Evolutionary conservation across 2,113 vertebrate genomes (phyloP), one percentile per base, ranked within the genome.

Genomic region (Lates calcarifer): DNA sequence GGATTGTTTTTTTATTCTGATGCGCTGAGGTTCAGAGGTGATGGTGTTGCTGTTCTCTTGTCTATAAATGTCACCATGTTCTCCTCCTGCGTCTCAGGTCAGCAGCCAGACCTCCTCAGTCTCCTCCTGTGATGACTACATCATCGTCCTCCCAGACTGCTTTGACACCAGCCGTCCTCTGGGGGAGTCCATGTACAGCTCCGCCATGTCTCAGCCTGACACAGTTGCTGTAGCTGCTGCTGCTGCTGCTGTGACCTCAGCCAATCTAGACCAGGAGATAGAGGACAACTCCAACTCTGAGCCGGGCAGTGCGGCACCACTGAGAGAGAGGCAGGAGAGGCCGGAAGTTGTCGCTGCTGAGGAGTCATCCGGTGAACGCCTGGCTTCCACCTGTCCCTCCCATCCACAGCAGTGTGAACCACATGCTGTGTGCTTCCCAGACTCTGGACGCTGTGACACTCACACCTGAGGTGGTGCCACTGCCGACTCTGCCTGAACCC

Each of bases 81-180:
- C 57, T 41, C 29, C 47, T 41, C 15, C 24, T 47, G 20, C 62
- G 41, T 71, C 22, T 57, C 84, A 94, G 93, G 90, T 94, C 83
- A 96, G 95, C 91, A 99, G 98, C 90, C 97, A 98, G 91, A 95
- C 92, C 28, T 98, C 97, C 20, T 98, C 97, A 1, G 89, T 95
- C 29, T 98, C 97, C 22, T 97, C 97, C 69, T 89, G 92, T 1
- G 98, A 99, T 70, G 98, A 99, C 84, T 99, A 97, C 83, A 97
- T 98, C 90, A 96, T 99, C 5, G 95, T 99, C 85, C 95, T 99
- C 63, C 98, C 98, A 0, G 98, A 99, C 91, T 99, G 98, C 93
- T 99, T 99, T 56, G 98, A 99, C 89, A 99, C 96, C 71, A 98
- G 95, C 77, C 96, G 97, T 35, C 98, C 98, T 2, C 92, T 99